Evolutionary conservation across 2,797 vertebrate genomes (phyloP), one percentile per base, ranked within the genome.

Genomic region (Danio kyathit): DNA sequence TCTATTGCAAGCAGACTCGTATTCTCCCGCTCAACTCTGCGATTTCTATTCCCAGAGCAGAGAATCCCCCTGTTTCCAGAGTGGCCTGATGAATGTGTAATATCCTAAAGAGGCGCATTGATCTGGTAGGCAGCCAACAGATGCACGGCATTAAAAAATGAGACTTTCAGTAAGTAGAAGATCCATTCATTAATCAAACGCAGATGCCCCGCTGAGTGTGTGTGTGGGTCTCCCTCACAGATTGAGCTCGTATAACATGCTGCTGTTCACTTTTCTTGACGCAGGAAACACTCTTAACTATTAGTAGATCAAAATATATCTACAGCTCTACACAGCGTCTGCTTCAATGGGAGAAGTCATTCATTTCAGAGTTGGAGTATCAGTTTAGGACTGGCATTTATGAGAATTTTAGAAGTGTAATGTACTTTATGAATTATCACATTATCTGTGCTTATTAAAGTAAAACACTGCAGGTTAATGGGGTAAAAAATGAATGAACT

Each of bases 161-260:
- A 85, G 80, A 81, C 66, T 51, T 84, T 72, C 80, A 82, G 87
- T 87, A 86, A 88, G 89, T 85, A 79, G 73, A 83, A 88, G 74
- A 85, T 85, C 80, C 57, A 54, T 74, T 85, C 84, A 76, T 88
- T 90, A 83, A 89, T 91, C 82, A 89, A 87, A 87, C 85, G 83
- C 86, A 88, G 86, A 88, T 48, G 79, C 85, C 74, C 48, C 84
- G 29, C 29, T 29, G 29, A 29, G 29, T 29, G 29, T 59, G 59
- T 82, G 86, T 84, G 64, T 73, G 80, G 67, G 70, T 72, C 80
- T 82, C 85, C 80, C 74, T 65, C 48, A 77, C 16, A 82, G 73
- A 70, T 49, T 19, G 21, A 21, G 56, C 64, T 69, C 65, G 4
- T 69, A 17, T 40, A 67, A 77, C 75, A 46, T 14, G 66, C 51